Evolutionary conservation across 2,113 vertebrate species (phyloP).

Genomic region (Cnemophilus loriae): DNA sequence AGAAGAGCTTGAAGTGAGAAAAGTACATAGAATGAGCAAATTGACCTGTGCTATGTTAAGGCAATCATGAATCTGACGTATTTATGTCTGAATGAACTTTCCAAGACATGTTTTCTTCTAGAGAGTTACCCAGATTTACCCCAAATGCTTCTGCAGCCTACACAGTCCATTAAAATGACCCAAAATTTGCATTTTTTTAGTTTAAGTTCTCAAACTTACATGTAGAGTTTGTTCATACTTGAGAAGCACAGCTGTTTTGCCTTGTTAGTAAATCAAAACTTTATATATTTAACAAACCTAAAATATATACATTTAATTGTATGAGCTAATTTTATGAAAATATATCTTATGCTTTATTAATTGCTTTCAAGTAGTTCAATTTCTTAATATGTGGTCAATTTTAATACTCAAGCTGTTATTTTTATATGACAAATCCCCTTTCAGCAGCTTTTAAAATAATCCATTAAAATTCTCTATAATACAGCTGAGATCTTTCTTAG

Average conservation of each 20-base stretch:
- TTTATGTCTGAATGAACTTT: background rate
- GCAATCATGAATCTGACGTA: background rate
- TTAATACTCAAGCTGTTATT: background rate
- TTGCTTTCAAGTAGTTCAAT: background rate
- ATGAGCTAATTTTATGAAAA: background rate
- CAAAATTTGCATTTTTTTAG: background rate
- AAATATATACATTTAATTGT: background rate
- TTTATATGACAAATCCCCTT: background rate
- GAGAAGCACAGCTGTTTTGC: background rate
- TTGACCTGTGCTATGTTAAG: background rate
- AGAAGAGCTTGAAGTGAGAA: background rate
- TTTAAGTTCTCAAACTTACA: background rate
- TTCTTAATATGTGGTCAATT: background rate
- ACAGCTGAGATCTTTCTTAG: background rate
- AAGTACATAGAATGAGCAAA: background rate
- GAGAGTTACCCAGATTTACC: background rate
- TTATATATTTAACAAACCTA: background rate
- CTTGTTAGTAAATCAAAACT: background rate
- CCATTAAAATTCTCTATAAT: background rate
- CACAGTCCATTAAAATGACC: background rate
- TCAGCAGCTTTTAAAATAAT: background rate
- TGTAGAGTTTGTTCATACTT: background rate
- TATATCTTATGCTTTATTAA: background rate
- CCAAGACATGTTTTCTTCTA: background rate
- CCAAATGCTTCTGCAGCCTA: background rate